A percentile compares a stretch with the other conserved stretches of the same genome.
These are phyloP conservation scores for Coregonus sp. DNA, from an alignment of 2,797 vertebrate species.

Conservation along the genomic window DNA sequence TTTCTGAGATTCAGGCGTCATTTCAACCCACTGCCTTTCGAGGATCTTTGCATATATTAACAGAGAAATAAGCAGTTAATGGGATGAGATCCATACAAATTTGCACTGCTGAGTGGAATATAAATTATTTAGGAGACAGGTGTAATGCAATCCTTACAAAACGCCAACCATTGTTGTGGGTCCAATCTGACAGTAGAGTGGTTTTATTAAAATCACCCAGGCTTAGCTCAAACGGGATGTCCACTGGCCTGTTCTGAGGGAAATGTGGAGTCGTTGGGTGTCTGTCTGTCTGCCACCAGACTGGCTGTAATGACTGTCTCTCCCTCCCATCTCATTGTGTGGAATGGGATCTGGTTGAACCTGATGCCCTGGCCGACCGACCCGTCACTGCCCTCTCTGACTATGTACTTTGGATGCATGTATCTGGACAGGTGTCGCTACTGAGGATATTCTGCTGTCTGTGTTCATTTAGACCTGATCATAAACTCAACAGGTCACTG, in stretches of 20 bases:
- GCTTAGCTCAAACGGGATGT: background rate
- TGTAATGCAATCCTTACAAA: constrained; percentile 3
- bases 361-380: background rate
- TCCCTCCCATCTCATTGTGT: background rate
- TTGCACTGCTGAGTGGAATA: background rate
- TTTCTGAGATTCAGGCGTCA: no score
- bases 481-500: background rate
- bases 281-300: constrained; percentile 6
- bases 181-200: background rate
- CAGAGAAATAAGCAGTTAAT: no score
- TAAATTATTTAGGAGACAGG: background rate
- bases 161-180: background rate
- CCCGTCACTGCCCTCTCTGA: background rate
- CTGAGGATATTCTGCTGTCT: constrained; percentile 1
- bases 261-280: constrained; percentile 3
- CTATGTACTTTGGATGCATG: background rate
- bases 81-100: no score
- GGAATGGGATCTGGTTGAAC: constrained; percentile 20
- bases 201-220: constrained; percentile 9
- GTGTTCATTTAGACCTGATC: background rate
- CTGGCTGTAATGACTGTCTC: background rate
- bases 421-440: background rate
- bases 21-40: no score
- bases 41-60: no score
- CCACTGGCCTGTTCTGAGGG: background rate